A percentile compares a stretch with the other conserved stretches of the same genome.
Evolutionary conservation across 2,113 vertebrate species (phyloP).

Genomic region (Mobula birostris): DNA sequence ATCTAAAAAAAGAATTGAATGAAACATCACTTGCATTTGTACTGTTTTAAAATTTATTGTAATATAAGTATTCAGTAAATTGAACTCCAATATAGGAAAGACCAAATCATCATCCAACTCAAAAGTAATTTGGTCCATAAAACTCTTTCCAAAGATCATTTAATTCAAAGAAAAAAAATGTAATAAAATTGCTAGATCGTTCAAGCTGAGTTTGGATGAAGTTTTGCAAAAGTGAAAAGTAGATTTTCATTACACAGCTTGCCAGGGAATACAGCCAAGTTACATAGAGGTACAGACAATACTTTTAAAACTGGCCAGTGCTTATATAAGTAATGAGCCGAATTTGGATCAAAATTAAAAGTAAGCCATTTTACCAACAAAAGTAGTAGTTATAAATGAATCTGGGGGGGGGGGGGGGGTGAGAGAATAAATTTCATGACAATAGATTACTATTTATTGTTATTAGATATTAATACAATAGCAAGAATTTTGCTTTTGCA

Average conservation of each 20-base stretch:
- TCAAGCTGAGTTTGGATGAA: not conserved
- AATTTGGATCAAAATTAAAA: not conserved
- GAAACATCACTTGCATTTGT: not conserved
- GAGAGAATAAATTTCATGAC: not conserved
- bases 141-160: not conserved
- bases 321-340: not conserved
- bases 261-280: not conserved
- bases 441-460: not conserved
- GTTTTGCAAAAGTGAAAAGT: not conserved
- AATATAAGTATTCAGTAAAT: not conserved
- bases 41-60: not conserved
- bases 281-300: not conserved
- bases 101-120: not conserved
- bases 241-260: not conserved
- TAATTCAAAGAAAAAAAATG: not conserved
- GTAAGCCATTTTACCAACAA: not conserved
- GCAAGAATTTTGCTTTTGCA: not conserved
- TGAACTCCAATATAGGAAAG: not conserved
- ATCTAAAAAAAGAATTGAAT: too few species aligned
- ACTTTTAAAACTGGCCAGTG: not conserved
- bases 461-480: conserved; percentile 7
- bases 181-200: not conserved
- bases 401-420: too few species aligned
- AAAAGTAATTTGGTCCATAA: not conserved
- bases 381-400: not conserved